Conservation (phyloP, 2,113 vertebrate species). For the Anoplopoma fimbria region DNA sequence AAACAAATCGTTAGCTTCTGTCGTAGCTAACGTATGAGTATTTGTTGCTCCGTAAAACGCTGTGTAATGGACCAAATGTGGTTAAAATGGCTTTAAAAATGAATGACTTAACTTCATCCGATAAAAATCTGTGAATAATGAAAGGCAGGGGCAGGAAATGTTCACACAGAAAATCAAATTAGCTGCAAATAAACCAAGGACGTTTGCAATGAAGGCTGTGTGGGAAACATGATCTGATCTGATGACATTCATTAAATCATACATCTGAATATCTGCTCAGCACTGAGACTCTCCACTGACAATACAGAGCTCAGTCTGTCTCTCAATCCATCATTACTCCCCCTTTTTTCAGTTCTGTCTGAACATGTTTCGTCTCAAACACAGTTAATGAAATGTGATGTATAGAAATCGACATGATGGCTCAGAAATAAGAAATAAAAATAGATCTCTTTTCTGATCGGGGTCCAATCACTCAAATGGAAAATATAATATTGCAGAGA, state of each 20-base stretch:
- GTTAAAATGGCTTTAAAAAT: conserved; percentile 44
- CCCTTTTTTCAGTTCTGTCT: conserved; percentile 25
- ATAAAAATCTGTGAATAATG: conserved; percentile 39
- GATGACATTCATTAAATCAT: conserved; percentile 33
- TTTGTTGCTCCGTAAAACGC: conserved; percentile 32
- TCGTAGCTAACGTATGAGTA: neutral
- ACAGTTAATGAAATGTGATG: neutral
- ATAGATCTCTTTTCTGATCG: no score
- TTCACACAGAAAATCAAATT: neutral
- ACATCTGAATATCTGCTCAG: conserved; percentile 29
- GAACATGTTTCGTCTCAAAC: conserved; percentile 26
- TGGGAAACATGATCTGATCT: neutral
- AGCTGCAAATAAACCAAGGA: neutral
- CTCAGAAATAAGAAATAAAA: no score
- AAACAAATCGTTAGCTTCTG: neutral
- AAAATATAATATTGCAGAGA: no score
- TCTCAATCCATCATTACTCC: conserved; percentile 1
- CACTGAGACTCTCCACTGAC: neutral
- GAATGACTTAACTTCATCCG: conserved; percentile 35
- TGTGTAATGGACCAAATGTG: conserved; percentile 10
- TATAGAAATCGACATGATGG: conserved; percentile 2
- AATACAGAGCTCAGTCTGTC: conserved; percentile 9
- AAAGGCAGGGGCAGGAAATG: neutral
- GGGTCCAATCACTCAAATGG: no score
- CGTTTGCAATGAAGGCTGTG: neutral